A percentile compares a stretch with the other conserved stretches of the same genome.
Evolutionary conservation across 2,797 vertebrate species (phyloP).

Genomic region (Sebastes matsubarae): DNA sequence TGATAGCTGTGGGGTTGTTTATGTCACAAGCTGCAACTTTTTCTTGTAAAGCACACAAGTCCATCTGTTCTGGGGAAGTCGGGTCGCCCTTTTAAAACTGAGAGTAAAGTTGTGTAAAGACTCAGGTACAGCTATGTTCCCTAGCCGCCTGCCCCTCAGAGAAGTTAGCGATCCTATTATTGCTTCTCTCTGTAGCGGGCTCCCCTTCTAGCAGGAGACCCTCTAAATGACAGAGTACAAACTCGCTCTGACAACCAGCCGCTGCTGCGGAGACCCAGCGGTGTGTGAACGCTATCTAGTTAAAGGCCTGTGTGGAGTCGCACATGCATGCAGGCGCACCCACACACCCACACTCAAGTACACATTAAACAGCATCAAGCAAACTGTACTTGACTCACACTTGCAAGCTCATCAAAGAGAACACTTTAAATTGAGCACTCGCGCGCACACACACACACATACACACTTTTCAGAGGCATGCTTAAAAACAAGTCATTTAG

Average conservation of each 20-base stretch:
- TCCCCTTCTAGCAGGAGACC: slow-evolving; percentile 39
- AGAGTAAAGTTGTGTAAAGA: not conserved
- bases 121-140: slow-evolving; percentile 12
- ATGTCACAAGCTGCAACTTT: not conserved
- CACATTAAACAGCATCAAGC: slow-evolving; percentile 64
- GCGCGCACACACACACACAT: not conserved
- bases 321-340: slow-evolving; percentile 1
- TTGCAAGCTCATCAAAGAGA: slow-evolving; percentile 64
- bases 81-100: not conserved
- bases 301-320: slow-evolving; percentile 41
- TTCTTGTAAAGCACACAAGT: not conserved
- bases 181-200: slow-evolving; percentile 27
- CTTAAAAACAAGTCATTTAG: slow-evolving; percentile 56
- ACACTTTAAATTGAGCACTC: slow-evolving; percentile 49
- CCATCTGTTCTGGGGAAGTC: not conserved
- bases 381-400: slow-evolving; percentile 68
- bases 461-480: slow-evolving; percentile 19
- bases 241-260: slow-evolving; percentile 58
- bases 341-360: slow-evolving; percentile 19
- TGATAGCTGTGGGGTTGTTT: not conserved
- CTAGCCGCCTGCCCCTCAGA: slow-evolving; percentile 12
- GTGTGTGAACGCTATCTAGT: slow-evolving; percentile 55
- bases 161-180: slow-evolving; percentile 46
- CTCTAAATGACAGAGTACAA: slow-evolving; percentile 61
- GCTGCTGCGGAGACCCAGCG: slow-evolving; percentile 28